These are phyloP conservation scores for Cryptocheilus praepositus DNA, from an alignment of 2,888 invertebrate genomes.

Conservation along the genomic window DNA sequence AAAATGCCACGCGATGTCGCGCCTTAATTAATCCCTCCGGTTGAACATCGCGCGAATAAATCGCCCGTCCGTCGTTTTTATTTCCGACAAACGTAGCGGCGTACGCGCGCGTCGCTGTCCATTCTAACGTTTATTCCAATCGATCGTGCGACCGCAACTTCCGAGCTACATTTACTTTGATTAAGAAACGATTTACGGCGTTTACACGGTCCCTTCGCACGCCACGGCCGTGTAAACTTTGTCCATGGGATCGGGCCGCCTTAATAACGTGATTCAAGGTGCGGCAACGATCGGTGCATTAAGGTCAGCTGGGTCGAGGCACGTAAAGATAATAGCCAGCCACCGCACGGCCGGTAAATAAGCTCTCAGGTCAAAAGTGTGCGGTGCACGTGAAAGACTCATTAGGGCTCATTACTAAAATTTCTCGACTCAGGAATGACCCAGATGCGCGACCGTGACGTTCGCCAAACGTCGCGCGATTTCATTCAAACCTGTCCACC, in stretches of 20 bases:
- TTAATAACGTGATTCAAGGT: conserved; percentile 54
- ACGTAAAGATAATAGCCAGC: conserved; percentile 63
- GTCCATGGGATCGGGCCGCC: conserved; percentile 49
- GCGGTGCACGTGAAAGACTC: conserved; percentile 43
- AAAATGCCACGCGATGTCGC: conserved; percentile 4
- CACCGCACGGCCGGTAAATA: conserved; percentile 50
- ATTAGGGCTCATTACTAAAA: conserved; percentile 16
- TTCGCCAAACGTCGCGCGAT: no score
- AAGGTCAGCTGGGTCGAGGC: conserved; percentile 56
- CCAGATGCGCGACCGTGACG: no score
- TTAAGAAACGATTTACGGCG: conserved; percentile 18
- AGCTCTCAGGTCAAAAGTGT: conserved; percentile 38
- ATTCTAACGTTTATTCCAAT: no score
- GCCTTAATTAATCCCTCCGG: no score
- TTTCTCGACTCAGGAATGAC: background rate
- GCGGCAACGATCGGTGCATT: conserved; percentile 51
- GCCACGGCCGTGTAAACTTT: conserved; percentile 38
- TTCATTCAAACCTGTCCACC: no score
- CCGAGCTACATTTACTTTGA: conserved; percentile 28
- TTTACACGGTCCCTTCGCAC: conserved; percentile 37
- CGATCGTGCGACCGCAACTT: conserved; percentile 15
- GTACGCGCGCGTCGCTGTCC: no score
- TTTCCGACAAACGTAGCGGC: no score
- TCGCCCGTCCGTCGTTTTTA: no score
- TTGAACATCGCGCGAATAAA: no score